Conservation (phyloP, 2,797 vertebrate genomes). For the Trematomus bernacchii region DNA sequence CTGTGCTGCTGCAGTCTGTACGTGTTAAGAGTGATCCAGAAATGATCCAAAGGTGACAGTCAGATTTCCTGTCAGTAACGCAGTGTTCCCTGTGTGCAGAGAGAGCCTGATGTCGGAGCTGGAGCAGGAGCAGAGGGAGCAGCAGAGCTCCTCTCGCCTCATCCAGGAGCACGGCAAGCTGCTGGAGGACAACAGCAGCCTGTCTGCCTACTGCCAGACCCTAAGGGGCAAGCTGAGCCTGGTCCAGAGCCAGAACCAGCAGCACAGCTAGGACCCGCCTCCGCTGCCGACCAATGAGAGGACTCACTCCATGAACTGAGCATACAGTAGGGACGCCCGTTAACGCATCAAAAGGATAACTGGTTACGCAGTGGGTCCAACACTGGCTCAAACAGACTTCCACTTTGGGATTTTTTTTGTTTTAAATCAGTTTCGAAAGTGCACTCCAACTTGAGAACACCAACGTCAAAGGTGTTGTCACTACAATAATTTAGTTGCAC, state of each 20-base stretch:
- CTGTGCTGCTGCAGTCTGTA: neutral
- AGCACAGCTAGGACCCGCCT: slow-evolving; percentile 53
- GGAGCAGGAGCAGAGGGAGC: slow-evolving; percentile 97
- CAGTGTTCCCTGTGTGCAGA: slow-evolving; percentile 68
- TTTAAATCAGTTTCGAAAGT: neutral
- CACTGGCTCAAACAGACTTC: neutral
- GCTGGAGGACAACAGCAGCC: slow-evolving; percentile 95
- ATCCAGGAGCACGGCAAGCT: slow-evolving; percentile 97
- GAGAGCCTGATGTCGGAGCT: slow-evolving; percentile 94
- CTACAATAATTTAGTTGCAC: neutral
- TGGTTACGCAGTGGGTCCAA: too few relatives aligned
- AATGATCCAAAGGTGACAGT: neutral
- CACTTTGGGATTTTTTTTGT: neutral
- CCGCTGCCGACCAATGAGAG: neutral
- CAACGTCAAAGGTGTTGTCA: neutral
- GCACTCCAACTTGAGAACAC: neutral
- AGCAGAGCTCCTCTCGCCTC: slow-evolving; percentile 94
- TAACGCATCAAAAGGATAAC: neutral
- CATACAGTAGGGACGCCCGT: neutral
- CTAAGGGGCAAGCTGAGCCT: slow-evolving; percentile 95
- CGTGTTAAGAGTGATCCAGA: neutral
- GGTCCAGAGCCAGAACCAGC: slow-evolving; percentile 92
- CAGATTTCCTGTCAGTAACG: neutral
- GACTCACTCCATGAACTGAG: slow-evolving; percentile 18
- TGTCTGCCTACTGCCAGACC: slow-evolving; percentile 91